A percentile compares a stretch with the other conserved stretches of the same genome.
Evolutionary conservation across 2,113 vertebrate species (phyloP).

Genomic region (Alexandromys fortis): DNA sequence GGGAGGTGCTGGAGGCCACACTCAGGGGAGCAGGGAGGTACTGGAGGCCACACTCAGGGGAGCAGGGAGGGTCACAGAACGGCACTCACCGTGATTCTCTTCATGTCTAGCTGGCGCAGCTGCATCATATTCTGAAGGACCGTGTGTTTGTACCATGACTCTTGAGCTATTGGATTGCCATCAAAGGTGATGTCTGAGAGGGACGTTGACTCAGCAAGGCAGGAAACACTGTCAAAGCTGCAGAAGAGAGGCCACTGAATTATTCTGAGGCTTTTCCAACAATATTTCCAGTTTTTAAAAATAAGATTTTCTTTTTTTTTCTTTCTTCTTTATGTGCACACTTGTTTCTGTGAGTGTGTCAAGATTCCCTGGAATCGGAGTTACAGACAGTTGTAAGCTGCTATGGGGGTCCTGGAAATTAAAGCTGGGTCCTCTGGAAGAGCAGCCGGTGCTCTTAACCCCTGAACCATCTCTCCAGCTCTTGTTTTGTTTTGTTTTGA

Average conservation of each 20-base stretch:
- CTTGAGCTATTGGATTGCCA: slow-evolving; percentile 99
- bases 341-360: neutral
- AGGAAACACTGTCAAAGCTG: slow-evolving; percentile 95
- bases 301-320: neutral
- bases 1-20: too few relatives aligned
- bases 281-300: neutral
- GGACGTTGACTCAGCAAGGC: slow-evolving; percentile 91
- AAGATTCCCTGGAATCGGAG: neutral
- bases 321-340: neutral
- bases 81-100: slow-evolving; percentile 95
- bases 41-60: neutral
- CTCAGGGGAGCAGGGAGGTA: too few relatives aligned
- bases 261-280: neutral
- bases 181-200: slow-evolving; percentile 98
- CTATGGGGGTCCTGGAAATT: neutral
- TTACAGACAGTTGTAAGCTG: neutral
- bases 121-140: slow-evolving; percentile 97
- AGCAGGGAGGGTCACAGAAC: neutral
- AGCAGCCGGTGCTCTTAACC: neutral
- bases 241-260: slow-evolving; percentile 57
- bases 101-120: slow-evolving; percentile 99
- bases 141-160: slow-evolving; percentile 99
- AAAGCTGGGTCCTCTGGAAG: neutral
- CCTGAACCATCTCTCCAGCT: neutral
- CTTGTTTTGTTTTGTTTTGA: neutral